Base-by-base conservation (phyloP, 2,797 vertebrate species). In the Atherinosoma microstoma region DNA sequence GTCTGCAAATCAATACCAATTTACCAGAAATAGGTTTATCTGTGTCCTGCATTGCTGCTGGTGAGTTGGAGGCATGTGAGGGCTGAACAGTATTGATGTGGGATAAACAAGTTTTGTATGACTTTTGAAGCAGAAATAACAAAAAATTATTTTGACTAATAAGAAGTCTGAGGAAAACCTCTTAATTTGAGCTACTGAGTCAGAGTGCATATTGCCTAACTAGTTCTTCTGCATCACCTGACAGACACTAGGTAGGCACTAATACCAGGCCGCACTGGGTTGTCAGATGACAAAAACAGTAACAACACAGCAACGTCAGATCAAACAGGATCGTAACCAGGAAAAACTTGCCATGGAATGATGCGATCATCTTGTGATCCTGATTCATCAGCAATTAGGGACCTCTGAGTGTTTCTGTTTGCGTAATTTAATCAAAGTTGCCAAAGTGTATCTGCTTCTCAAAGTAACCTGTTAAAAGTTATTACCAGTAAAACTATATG, bases 201-300 rank as follows among this genome's bases (percentile, higher is more conserved):
- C 56, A 30, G 42, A 61, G 29, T 2, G 0, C 22, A 8, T 42
- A 29, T 70, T 60, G 62, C 74, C 29, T 34, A 78, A 88, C 83
- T 81, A 76, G 85, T 90, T 89, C 78, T 56, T 60, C 63, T 15
- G n/a, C 61, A 57, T 87, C 76, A 87, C 66, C 76, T 90, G 80
- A 88, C 75, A 56, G 53, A 64, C 67, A 24, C 15, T 5, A n/a
- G 0, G 9, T 36, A n/a, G 8, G 20, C n/a, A n/a, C n/a, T 20
- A 30, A 15, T 13, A 18, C 8, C 8, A 1, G 13, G 24, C 10
- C 27, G 0, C 18, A 29, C 42, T 8, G 6, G 13, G 6, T 64
- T 53, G 76, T 79, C 85, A 83, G 61, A 0, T 79, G 78, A 80
- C 75, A 8, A 61, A 20, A 74, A 47, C 58, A 51, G 27, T 12